Percentiles rank a stretch among this genome's conserved stretches.
phyloP scores from a whole-genome alignment of 2,797 vertebrate species.

The Amniataba percoides region DNA sequence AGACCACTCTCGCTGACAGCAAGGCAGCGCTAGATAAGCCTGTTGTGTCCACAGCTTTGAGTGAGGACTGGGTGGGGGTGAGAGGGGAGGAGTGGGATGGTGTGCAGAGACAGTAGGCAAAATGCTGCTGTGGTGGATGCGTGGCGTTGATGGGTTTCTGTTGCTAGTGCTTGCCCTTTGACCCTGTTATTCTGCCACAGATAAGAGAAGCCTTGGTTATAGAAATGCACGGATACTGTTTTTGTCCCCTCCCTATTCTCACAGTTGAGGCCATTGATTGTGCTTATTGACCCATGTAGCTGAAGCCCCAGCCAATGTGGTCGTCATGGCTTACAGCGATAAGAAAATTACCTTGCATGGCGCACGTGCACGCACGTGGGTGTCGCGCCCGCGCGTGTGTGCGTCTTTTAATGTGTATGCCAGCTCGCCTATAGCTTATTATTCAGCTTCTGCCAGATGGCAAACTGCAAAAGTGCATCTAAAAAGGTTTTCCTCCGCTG shows the following conservation, averaged over 20 bases:
- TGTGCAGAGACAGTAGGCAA: slow-evolving; percentile 36
- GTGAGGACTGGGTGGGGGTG: slow-evolving; percentile 40
- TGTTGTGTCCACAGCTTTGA: slow-evolving; percentile 75
- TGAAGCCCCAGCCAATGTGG: slow-evolving; percentile 69
- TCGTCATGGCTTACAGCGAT: slow-evolving; percentile 66
- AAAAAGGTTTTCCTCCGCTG: slow-evolving; percentile 73
- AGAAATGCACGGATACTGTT: slow-evolving; percentile 54
- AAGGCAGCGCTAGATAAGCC: slow-evolving; percentile 79
- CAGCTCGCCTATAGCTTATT: slow-evolving; percentile 36
- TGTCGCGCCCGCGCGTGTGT: not conserved
- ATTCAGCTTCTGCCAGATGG: slow-evolving; percentile 61
- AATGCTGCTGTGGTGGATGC: slow-evolving; percentile 54
- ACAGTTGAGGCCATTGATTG: slow-evolving; percentile 73
- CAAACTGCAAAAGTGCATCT: slow-evolving; percentile 70
- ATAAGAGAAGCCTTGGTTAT: slow-evolving; percentile 62
- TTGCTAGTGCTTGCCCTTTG: slow-evolving; percentile 50
- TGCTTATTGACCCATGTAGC: slow-evolving; percentile 75
- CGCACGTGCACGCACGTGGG: not conserved
- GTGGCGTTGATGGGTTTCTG: slow-evolving; percentile 42
- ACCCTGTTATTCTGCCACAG: slow-evolving; percentile 57
- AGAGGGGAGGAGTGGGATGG: slow-evolving; percentile 10
- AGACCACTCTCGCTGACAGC: slow-evolving; percentile 82
- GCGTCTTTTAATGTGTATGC: slow-evolving; percentile 19
- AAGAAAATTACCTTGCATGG: slow-evolving; percentile 67
- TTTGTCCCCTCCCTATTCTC: slow-evolving; percentile 42